Conservation (phyloP, 2,113 vertebrate species). For the Indri indri region DNA sequence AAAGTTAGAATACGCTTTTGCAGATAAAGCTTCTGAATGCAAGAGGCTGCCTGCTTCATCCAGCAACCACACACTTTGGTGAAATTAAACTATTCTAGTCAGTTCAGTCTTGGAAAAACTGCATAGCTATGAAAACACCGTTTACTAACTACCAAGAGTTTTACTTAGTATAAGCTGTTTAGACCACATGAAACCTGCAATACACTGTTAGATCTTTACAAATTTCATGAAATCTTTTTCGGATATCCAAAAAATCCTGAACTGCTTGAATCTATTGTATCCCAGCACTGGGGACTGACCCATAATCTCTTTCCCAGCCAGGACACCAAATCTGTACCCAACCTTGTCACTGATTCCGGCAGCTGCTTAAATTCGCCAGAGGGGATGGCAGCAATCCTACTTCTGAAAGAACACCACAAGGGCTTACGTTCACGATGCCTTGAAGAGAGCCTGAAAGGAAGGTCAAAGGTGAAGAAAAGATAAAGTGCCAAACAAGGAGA, state of each 20-base stretch:
- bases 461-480: slow-evolving; percentile 97
- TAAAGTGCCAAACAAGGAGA: slow-evolving; percentile 98
- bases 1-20: slow-evolving; percentile 20
- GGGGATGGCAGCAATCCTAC: slow-evolving; percentile 91
- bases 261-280: slow-evolving; percentile 92
- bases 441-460: slow-evolving; percentile 91
- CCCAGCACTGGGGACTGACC: slow-evolving; percentile 89
- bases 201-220: slow-evolving; percentile 91
- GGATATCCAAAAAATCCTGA: slow-evolving; percentile 93
- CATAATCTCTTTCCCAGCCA: slow-evolving; percentile 98
- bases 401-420: slow-evolving; percentile 95
- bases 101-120: slow-evolving; percentile 64
- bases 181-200: slow-evolving; percentile 86
- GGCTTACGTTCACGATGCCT: slow-evolving; percentile 92
- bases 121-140: slow-evolving; percentile 80
- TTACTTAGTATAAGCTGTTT: slow-evolving; percentile 87
- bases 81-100: slow-evolving; percentile 63
- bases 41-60: slow-evolving; percentile 43
- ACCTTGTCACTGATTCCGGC: slow-evolving; percentile 93
- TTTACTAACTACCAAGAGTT: slow-evolving; percentile 81
- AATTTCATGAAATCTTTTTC: slow-evolving; percentile 94
- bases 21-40: slow-evolving; percentile 33
- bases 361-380: slow-evolving; percentile 93
- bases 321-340: slow-evolving; percentile 92
- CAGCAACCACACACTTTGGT: slow-evolving; percentile 44